Evolutionary conservation across 2,888 invertebrate genomes (phyloP), one percentile per base, ranked within the genome.

Genomic region (Orthosia cruda): DNA sequence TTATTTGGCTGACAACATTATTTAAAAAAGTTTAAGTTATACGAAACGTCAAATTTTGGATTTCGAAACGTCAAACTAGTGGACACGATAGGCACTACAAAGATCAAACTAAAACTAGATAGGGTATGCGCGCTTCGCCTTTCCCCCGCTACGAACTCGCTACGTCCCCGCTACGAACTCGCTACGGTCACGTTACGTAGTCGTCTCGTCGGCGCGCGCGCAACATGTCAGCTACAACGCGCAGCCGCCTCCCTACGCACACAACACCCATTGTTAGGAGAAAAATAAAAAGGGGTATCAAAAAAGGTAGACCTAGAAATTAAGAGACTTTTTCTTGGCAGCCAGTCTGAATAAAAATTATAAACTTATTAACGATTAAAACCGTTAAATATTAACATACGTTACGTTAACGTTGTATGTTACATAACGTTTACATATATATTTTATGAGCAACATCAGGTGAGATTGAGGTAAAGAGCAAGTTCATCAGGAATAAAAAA

Each of bases 141-240:
- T 64, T 68, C 74, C 80, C 73, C 64, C 70, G 70, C 79, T 70
- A 78, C 59, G 67, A 32, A 32, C 45, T 58, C 74, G 76, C 57
- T 79, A 82, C 77, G 73, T 32, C 52, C 71, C 59, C 64, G 75
- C 66, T 77, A 78, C 79, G 80, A 26, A 52, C 50, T 59, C 57
- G 83, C 70, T 79, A 79, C 80, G 78, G 70, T 64, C 74, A 68
- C 77, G 78, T 77, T 70, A 77, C 88, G 83, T 80, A 64, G 78
- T 67, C 59, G 71, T 76, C 80, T 81, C 77, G 87, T 90, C 89
- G 87, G 89, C 88, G 88, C 91, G 92, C 94, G 94, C 94, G 95
- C 96, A 96, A 91, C 96, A 96, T 87, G 92, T 95, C 96, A 96
- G 96, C 96, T 96, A 96, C 93, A 96, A 89, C 91, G 95, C 91